Evolutionary conservation across 2,888 invertebrate genomes (phyloP).

Genomic region (Eupithecia insigniata): DNA sequence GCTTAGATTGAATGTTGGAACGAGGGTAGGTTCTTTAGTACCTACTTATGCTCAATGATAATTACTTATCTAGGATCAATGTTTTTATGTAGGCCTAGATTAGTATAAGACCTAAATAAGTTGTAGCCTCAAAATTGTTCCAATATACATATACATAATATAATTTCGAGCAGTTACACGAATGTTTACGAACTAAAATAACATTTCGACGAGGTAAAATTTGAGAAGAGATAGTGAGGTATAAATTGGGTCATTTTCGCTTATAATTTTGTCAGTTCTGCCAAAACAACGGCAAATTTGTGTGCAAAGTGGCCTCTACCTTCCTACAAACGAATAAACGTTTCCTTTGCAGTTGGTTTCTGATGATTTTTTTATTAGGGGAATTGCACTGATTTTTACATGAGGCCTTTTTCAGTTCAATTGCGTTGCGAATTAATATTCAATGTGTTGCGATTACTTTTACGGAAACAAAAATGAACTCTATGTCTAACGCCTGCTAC

Average conservation of each 20-base stretch:
- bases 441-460: constrained; percentile 40
- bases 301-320: not conserved
- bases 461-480: not conserved
- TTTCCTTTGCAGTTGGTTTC: not conserved
- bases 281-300: not conserved
- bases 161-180: not conserved
- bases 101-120: not conserved
- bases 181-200: not conserved
- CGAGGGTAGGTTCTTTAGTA: not conserved
- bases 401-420: constrained; percentile 40
- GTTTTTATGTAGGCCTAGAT: not conserved
- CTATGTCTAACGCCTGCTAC: no score
- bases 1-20: not conserved
- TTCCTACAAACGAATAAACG: not conserved
- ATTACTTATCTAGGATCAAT: not conserved
- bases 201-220: not conserved
- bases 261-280: not conserved
- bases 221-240: not conserved
- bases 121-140: not conserved
- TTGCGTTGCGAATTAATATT: constrained; percentile 43
- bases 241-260: not conserved
- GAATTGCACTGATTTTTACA: constrained; percentile 37
- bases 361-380: not conserved
- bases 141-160: no score
- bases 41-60: no score